phyloP scores from a whole-genome alignment of 1,140 invertebrate species.

The Galendromus occidentalis region DNA sequence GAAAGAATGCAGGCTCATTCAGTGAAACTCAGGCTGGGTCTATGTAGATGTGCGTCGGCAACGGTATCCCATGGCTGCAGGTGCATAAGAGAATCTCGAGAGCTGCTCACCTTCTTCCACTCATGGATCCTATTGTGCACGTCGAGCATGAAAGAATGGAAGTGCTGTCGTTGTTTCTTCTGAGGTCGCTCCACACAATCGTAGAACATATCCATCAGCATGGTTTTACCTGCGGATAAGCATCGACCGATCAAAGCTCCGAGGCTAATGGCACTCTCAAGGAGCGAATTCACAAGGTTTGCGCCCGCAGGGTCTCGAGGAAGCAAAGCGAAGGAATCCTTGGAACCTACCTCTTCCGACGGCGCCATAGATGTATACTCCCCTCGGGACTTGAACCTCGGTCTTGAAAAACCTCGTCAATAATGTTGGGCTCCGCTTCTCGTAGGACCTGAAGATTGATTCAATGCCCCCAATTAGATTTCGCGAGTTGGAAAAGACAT shows the following conservation, averaged over 20 bases:
- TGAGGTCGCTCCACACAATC: slow-evolving; percentile 37
- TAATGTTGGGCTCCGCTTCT: neutral
- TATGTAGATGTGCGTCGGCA: slow-evolving; percentile 32
- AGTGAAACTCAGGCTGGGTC: slow-evolving; percentile 1
- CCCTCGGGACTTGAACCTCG: slow-evolving; percentile 21
- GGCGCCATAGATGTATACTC: slow-evolving; percentile 35
- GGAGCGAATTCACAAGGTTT: slow-evolving; percentile 35
- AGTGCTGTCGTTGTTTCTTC: slow-evolving; percentile 67
- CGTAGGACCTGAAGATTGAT: slow-evolving; percentile 18
- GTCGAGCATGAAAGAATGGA: slow-evolving; percentile 91
- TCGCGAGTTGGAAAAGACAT: no score
- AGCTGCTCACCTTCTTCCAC: slow-evolving; percentile 44
- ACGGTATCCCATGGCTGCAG: slow-evolving; percentile 24
- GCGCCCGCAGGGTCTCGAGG: slow-evolving; percentile 57
- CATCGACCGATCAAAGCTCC: neutral
- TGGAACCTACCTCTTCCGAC: slow-evolving; percentile 30
- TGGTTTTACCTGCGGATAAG: slow-evolving; percentile 89
- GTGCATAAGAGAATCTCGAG: slow-evolving; percentile 12
- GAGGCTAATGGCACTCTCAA: neutral
- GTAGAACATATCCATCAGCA: slow-evolving; percentile 96
- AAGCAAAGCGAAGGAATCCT: slow-evolving; percentile 30
- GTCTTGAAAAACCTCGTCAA: slow-evolving; percentile 8
- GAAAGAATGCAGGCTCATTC: neutral
- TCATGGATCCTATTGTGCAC: slow-evolving; percentile 65
- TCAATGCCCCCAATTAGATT: no score